These are phyloP conservation scores for Triplophysa siluroides DNA, from an alignment of 2,113 vertebrate species.

Conservation along the genomic window DNA sequence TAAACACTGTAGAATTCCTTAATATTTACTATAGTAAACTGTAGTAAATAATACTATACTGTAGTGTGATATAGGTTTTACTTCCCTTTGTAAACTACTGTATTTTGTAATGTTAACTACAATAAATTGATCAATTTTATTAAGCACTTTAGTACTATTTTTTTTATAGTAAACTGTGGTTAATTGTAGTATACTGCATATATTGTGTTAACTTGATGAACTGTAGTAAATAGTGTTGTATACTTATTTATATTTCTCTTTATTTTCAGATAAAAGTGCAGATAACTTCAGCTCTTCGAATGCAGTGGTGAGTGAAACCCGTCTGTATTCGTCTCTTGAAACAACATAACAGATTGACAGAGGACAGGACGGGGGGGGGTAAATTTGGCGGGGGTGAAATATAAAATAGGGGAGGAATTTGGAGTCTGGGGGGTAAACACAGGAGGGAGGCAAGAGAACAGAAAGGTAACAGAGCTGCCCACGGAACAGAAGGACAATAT, in stretches of 20 bases:
- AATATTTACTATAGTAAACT: too few species aligned
- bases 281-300: conserved; percentile 87
- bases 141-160: too few species aligned
- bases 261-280: conserved; percentile 82
- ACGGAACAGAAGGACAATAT: conserved; percentile 28
- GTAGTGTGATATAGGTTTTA: too few species aligned
- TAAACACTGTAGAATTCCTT: too few species aligned
- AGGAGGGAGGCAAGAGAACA: not conserved
- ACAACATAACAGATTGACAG: not conserved
- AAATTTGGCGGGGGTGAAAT: not conserved
- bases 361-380: not conserved
- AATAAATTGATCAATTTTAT: too few species aligned
- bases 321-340: not conserved
- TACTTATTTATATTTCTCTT: conserved; percentile 63
- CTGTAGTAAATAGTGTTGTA: conserved; percentile 34
- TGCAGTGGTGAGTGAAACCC: conserved; percentile 78
- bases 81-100: too few species aligned
- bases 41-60: too few species aligned
- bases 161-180: too few species aligned
- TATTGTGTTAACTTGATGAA: too few species aligned
- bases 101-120: too few species aligned
- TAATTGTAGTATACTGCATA: too few species aligned
- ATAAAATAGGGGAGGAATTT: not conserved
- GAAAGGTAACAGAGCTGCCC: conserved; percentile 16
- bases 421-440: not conserved